phyloP scores from a whole-genome alignment of 2,113 vertebrate genomes.

The Bungarus multicinctus region DNA sequence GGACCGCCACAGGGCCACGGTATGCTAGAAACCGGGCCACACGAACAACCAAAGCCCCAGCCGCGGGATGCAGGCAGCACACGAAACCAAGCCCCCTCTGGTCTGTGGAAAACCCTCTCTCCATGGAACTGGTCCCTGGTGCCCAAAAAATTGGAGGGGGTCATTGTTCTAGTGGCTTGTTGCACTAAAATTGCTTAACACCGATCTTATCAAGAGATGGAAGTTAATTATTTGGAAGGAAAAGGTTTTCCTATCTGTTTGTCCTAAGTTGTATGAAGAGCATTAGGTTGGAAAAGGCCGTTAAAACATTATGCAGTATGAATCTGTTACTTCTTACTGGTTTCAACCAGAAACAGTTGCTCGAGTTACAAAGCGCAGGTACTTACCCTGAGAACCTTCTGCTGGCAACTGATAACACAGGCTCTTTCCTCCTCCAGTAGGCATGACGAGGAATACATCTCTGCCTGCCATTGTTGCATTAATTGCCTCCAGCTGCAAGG shows the following conservation, averaged over 20 bases:
- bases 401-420: constrained; percentile 95
- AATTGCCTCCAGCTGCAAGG: constrained; percentile 86
- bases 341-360: neutral
- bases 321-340: neutral
- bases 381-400: constrained; percentile 83
- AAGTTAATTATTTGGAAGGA: neutral
- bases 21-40: too few species aligned
- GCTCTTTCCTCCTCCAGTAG: constrained; percentile 94
- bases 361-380: neutral
- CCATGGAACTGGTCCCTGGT: too few species aligned
- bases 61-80: too few species aligned
- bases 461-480: constrained; percentile 86
- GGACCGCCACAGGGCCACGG: too few species aligned
- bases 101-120: too few species aligned
- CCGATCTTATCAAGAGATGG: neutral
- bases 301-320: neutral
- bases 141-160: too few species aligned
- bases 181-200: neutral
- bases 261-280: neutral
- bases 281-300: neutral
- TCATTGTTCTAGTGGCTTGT: neutral
- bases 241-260: neutral
- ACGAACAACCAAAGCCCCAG: too few species aligned
- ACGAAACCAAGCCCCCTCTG: too few species aligned
- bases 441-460: constrained; percentile 95